These are phyloP conservation scores for Spheniscus humboldti DNA, from an alignment of 2,797 vertebrate species.

Conservation along the genomic window DNA sequence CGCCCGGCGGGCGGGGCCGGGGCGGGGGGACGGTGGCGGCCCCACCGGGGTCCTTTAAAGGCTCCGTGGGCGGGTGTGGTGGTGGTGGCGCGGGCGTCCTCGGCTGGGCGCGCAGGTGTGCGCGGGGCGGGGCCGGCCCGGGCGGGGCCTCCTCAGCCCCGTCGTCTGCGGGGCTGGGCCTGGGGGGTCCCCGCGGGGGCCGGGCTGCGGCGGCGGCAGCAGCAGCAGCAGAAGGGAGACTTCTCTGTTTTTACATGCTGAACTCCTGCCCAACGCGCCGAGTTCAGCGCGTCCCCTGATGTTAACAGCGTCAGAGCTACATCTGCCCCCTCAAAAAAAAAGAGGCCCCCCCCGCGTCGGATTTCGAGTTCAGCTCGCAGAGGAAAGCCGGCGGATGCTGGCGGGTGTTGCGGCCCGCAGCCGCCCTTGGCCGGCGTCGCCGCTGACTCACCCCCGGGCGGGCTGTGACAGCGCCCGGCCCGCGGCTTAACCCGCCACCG, in stretches of 20 bases:
- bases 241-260: fast-evolving
- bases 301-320: not conserved
- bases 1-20: not conserved
- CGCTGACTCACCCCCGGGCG: not conserved
- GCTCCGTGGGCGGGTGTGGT: not conserved
- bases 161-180: no score
- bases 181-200: not conserved
- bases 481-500: not conserved
- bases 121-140: not conserved
- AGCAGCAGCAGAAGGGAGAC: no score
- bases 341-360: no score
- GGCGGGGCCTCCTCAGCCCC: no score
- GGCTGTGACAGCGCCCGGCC: not conserved
- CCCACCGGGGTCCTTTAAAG: not conserved
- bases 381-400: not conserved
- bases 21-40: not conserved
- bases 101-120: not conserved
- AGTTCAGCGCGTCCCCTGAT: not conserved
- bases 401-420: not conserved
- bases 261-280: fast-evolving
- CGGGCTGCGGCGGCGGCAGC: not conserved
- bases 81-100: not conserved
- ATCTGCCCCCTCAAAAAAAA: no score
- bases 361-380: no score
- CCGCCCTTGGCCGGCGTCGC: not conserved